Conservation (phyloP, 2,888 invertebrate genomes). For the Athalia circularis region DNA sequence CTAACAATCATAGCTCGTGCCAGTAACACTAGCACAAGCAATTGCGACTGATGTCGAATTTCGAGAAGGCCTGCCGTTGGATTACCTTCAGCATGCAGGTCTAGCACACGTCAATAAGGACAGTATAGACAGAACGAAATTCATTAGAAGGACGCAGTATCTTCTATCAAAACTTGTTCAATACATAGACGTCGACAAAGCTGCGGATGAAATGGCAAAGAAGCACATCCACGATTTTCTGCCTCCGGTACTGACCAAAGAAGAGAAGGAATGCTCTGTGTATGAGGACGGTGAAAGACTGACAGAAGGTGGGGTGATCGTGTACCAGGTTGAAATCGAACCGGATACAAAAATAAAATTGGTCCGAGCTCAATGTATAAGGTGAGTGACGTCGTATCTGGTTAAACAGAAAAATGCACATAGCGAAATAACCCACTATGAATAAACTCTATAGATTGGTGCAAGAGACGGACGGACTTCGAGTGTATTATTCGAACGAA, state of each 20-base stretch:
- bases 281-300: constrained; percentile 84
- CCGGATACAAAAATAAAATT: constrained; percentile 81
- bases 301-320: constrained; percentile 78
- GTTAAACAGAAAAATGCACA: not conserved
- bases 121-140: constrained; percentile 73
- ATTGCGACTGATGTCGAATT: constrained; percentile 83
- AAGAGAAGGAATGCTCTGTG: constrained; percentile 83
- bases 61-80: constrained; percentile 86
- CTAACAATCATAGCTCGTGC: constrained; percentile 77
- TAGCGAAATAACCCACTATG: constrained; percentile 16
- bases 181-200: constrained; percentile 80
- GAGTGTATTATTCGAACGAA: constrained; percentile 88
- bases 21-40: constrained; percentile 84
- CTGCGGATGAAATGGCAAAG: constrained; percentile 91
- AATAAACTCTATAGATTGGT: constrained; percentile 76
- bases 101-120: constrained; percentile 78
- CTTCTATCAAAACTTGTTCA: constrained; percentile 71
- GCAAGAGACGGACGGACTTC: constrained; percentile 78
- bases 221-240: constrained; percentile 90
- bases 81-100: constrained; percentile 87
- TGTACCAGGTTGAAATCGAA: constrained; percentile 81
- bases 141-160: constrained; percentile 75
- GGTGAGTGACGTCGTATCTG: constrained; percentile 54
- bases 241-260: constrained; percentile 85
- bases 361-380: constrained; percentile 70